phyloP scores from a whole-genome alignment of 1,140 invertebrate genomes.

The Euura saliciscinereae region DNA sequence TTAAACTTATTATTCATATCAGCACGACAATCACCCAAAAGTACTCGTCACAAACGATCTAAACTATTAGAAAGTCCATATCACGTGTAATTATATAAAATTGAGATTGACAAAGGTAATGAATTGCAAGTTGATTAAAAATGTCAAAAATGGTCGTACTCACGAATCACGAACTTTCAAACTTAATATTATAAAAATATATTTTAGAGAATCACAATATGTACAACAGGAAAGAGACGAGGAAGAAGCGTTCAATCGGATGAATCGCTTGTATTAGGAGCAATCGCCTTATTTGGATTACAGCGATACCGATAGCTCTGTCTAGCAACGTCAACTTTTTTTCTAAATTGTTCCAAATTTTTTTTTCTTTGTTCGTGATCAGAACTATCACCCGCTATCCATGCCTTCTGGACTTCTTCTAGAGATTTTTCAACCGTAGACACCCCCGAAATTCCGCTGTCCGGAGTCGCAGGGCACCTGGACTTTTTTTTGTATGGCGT shows the following conservation, averaged over 20 bases:
- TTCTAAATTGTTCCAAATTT: slow-evolving; percentile 42
- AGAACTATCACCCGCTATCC: slow-evolving; percentile 35
- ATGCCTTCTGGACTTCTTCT: slow-evolving; percentile 22
- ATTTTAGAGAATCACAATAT: slow-evolving; percentile 49
- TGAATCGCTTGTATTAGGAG: slow-evolving; percentile 40
- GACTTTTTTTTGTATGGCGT: slow-evolving; percentile 37
- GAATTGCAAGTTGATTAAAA: slow-evolving; percentile 22
- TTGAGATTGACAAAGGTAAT: neutral
- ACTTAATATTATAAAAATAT: slow-evolving; percentile 48
- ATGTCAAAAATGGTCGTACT: slow-evolving; percentile 6
- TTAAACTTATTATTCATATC: neutral
- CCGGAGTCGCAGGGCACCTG: slow-evolving; percentile 39
- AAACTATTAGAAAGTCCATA: neutral
- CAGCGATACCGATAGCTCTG: slow-evolving; percentile 42
- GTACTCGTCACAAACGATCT: neutral
- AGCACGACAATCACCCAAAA: neutral
- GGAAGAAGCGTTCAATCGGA: slow-evolving; percentile 39
- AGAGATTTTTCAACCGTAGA: slow-evolving; percentile 44
- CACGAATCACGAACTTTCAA: slow-evolving; percentile 24
- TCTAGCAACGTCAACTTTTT: slow-evolving; percentile 43
- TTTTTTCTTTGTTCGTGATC: slow-evolving; percentile 43
- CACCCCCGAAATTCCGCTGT: slow-evolving; percentile 50
- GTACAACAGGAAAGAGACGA: slow-evolving; percentile 37
- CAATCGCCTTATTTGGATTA: slow-evolving; percentile 10
- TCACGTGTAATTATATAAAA: neutral